Conservation (phyloP, 1,140 invertebrate species). For the Holcopasites calliopsidis region DNA sequence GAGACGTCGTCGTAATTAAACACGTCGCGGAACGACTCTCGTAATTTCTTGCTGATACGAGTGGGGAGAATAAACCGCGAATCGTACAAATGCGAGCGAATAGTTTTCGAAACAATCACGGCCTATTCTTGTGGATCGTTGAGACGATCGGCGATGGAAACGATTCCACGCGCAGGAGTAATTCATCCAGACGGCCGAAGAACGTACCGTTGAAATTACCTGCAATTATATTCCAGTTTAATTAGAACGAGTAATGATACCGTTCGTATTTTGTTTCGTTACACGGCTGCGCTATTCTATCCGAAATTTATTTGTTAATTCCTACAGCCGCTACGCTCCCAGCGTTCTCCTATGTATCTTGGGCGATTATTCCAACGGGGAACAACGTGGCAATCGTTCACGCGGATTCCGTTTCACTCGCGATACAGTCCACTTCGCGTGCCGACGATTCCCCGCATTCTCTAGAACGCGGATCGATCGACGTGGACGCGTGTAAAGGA, state of each 20-base stretch:
- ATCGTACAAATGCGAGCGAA: background rate
- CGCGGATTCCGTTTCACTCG: constrained; percentile 20
- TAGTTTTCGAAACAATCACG: background rate
- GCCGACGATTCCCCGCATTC: constrained; percentile 20
- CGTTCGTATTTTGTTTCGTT: background rate
- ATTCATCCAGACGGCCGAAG: too few relatives aligned
- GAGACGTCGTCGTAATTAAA: background rate
- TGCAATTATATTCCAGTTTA: background rate
- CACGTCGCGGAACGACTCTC: background rate
- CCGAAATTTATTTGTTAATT: constrained; percentile 10
- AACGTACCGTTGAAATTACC: too few relatives aligned
- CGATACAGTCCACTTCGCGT: constrained; percentile 13
- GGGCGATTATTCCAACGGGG: constrained; percentile 18
- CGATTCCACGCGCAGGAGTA: too few relatives aligned
- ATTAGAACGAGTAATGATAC: background rate
- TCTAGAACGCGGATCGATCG: constrained; percentile 11
- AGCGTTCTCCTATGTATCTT: background rate
- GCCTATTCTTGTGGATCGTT: too few relatives aligned
- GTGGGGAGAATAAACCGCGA: background rate
- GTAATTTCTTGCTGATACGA: background rate
- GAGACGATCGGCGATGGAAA: too few relatives aligned
- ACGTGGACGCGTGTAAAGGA: background rate
- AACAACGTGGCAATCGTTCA: constrained; percentile 19
- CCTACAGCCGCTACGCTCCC: background rate
- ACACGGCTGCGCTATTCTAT: background rate